Evolutionary conservation across 2,113 vertebrate genomes (phyloP), one percentile per base, ranked within the genome.

Genomic region (Saccopteryx leptura): DNA sequence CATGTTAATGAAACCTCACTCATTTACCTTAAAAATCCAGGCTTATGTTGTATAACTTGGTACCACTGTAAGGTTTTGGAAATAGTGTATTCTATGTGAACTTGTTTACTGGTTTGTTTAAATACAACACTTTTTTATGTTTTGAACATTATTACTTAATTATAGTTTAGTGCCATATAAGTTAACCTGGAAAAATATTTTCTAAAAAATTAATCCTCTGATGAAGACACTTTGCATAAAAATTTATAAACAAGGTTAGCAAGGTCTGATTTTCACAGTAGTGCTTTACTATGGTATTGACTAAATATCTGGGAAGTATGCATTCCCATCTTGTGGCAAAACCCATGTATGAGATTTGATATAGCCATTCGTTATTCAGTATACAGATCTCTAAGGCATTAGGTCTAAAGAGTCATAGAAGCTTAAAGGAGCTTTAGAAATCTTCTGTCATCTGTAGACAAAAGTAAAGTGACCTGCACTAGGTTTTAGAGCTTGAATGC

Each of bases 81-180:
- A 76, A 75, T 81, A 90, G 0, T n/a, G 24, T 82, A 17, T 95
- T 66, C 31, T 8, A 14, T 21, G 7, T 50, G 48, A 92, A 92
- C 61, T 69, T 94, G 39, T 82, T 91, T 75, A 83, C 31, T 48
- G 94, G 23, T 91, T 93, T 94, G 61, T 66, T 72, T 50, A 91
- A 91, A 69, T 94, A 54, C 54, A 68, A 74, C 50, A 65, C 19
- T 9, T 88, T 61, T 93, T 87, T 88, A 46, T 1, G 11, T 66
- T 90, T 94, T 78, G 48, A 93, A 68, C 56, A 9, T 82, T 72
- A 78, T 86, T 89, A 23, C 58, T 83, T 80, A 60, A 15, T 92
- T 71, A 52, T 71, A 56, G n/a, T 83, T 79, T 12, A 80, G 9
- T 87, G 23, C 31, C 81, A 14, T 9, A 9, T 76, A 65, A 89